Conservation (phyloP, 2,888 invertebrate species). For the Bursaphelenchus okinawaensis region DNA sequence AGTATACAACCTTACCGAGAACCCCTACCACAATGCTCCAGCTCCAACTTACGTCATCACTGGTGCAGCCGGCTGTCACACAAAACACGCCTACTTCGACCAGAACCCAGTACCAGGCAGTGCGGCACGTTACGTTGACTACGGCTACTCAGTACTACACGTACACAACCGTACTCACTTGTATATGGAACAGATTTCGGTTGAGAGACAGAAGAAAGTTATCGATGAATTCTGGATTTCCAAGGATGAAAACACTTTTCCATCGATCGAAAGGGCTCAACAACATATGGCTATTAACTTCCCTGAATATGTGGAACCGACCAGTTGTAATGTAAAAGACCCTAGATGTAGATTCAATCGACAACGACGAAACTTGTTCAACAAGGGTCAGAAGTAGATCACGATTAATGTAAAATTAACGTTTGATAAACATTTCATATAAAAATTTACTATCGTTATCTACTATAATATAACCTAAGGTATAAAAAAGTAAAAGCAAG, state of each 20-base stretch:
- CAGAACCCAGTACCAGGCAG: conserved; percentile 10
- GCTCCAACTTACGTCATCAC: conserved; percentile 86
- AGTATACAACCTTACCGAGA: conserved; percentile 59
- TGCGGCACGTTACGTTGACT: conserved; percentile 64
- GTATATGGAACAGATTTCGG: conserved; percentile 76
- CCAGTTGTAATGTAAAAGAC: background rate
- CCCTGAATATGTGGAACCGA: background rate
- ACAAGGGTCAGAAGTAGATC: too few relatives aligned
- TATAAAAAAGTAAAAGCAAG: too few relatives aligned
- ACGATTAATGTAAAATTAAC: too few relatives aligned
- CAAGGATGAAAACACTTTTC: conserved; percentile 1
- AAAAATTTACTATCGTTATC: too few relatives aligned
- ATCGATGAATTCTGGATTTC: conserved; percentile 21
- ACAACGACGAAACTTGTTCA: background rate
- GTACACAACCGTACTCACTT: conserved; percentile 72
- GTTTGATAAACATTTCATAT: too few relatives aligned
- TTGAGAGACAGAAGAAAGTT: conserved; percentile 43
- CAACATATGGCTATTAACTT: background rate
- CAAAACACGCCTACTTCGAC: conserved; percentile 17
- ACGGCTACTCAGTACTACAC: conserved; percentile 80
- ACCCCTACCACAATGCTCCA: conserved; percentile 70
- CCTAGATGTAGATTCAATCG: background rate
- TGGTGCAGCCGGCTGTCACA: conserved; percentile 68
- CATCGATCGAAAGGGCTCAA: background rate
- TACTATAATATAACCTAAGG: too few relatives aligned